phyloP scores from a whole-genome alignment of 2,888 invertebrate species.

The Eledone cirrhosa region DNA sequence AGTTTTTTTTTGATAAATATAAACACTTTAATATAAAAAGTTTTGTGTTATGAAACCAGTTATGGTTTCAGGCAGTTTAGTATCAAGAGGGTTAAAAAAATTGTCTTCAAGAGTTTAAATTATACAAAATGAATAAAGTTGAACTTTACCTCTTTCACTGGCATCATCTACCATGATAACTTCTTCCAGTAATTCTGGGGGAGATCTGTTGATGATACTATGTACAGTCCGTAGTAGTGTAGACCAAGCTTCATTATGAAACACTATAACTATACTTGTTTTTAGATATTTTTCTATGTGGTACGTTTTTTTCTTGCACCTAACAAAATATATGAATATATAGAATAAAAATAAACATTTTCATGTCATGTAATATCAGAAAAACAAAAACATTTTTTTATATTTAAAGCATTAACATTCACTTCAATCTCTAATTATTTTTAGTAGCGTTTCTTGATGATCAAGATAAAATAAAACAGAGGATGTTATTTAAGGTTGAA shows the following conservation, averaged over 20 bases:
- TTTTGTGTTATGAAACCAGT: too few relatives aligned
- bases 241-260: conserved; percentile 99
- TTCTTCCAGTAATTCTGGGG: conserved; percentile 85
- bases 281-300: conserved; percentile 73
- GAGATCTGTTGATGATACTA: conserved; percentile 96
- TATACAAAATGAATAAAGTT: neutral
- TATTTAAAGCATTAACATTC: too few relatives aligned
- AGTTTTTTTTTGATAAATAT: too few relatives aligned
- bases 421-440: too few relatives aligned
- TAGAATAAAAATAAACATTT: neutral
- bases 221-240: conserved; percentile 94
- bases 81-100: too few relatives aligned
- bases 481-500: too few relatives aligned
- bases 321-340: neutral
- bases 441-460: too few relatives aligned
- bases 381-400: too few relatives aligned
- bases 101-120: neutral
- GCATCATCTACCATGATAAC: conserved; percentile 98
- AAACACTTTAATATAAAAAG: too few relatives aligned
- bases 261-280: conserved; percentile 93
- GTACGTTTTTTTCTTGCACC: conserved; percentile 22
- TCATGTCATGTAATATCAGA: neutral
- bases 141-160: conserved; percentile 72
- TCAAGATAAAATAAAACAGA: too few relatives aligned
- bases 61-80: too few relatives aligned